These are phyloP conservation scores for Dicranocentrus wangi DNA, from an alignment of 2,888 invertebrate genomes.

Conservation along the genomic window DNA sequence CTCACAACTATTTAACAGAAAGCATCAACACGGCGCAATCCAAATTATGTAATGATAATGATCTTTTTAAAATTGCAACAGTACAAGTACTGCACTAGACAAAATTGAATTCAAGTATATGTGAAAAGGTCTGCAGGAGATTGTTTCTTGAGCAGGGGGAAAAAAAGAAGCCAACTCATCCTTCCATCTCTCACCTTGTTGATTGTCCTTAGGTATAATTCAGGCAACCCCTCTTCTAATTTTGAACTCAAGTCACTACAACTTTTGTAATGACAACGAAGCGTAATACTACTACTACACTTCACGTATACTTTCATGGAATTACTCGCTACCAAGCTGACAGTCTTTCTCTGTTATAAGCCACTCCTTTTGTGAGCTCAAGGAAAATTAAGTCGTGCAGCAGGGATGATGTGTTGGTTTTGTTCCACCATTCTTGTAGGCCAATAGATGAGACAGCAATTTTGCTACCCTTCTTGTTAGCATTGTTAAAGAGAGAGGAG, in stretches of 20 bases:
- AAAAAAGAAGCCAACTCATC: slow-evolving; percentile 43
- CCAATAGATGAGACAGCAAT: slow-evolving; percentile 11
- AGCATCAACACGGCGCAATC: background rate
- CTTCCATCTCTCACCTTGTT: slow-evolving; percentile 56
- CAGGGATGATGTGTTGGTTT: slow-evolving; percentile 15
- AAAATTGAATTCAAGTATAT: slow-evolving; percentile 3
- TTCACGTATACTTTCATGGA: background rate
- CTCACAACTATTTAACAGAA: background rate
- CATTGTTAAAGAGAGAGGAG: slow-evolving; percentile 11
- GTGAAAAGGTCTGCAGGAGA: slow-evolving; percentile 9
- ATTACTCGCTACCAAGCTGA: background rate
- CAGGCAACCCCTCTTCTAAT: slow-evolving; percentile 36
- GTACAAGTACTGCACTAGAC: background rate
- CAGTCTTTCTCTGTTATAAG: background rate
- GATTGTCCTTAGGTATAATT: slow-evolving; percentile 53
- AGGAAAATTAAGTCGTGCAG: slow-evolving; percentile 9
- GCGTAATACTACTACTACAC: background rate
- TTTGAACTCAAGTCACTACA: background rate
- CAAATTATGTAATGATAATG: background rate
- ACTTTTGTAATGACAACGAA: background rate
- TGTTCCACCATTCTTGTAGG: background rate
- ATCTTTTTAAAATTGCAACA: background rate
- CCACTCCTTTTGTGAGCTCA: slow-evolving; percentile 31
- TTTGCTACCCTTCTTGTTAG: slow-evolving; percentile 4
- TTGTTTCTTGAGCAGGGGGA: background rate